phyloP scores from a whole-genome alignment of 2,797 vertebrate species.

The Pelodytes ibericus region DNA sequence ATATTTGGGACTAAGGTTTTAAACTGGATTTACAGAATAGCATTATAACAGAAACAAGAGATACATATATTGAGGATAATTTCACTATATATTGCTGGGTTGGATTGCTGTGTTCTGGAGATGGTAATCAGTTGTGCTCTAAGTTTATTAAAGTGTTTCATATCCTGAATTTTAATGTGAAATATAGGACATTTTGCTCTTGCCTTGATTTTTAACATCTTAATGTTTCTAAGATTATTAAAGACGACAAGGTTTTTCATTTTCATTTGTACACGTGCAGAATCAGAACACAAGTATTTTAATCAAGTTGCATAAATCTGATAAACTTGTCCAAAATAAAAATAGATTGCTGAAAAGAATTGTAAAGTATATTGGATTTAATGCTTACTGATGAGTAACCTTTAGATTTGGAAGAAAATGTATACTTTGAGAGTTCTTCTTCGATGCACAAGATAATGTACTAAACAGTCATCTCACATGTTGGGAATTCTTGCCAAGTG shows the following conservation, averaged over 20 bases:
- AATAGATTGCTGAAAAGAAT: too few species aligned
- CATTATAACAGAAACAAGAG: background rate
- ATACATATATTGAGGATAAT: background rate
- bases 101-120: background rate
- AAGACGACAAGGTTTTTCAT: background rate
- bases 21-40: background rate
- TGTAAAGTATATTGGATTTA: too few species aligned
- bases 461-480: too few species aligned
- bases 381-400: background rate
- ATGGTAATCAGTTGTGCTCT: constrained; percentile 20
- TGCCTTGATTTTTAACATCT: constrained; percentile 11
- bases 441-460: too few species aligned
- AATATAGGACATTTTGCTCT: constrained; percentile 21
- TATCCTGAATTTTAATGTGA: constrained; percentile 40
- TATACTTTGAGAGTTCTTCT: too few species aligned
- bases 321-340: too few species aligned
- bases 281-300: background rate
- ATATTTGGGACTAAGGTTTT: too few species aligned
- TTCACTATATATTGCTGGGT: constrained; percentile 2
- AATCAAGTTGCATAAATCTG: background rate
- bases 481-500: too few species aligned
- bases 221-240: constrained; percentile 30
- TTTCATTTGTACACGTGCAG: background rate
- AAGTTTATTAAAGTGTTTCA: constrained; percentile 48
- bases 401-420: background rate